Conservation (phyloP, 2,797 vertebrate species). For the Sebastes melanostomus region DNA sequence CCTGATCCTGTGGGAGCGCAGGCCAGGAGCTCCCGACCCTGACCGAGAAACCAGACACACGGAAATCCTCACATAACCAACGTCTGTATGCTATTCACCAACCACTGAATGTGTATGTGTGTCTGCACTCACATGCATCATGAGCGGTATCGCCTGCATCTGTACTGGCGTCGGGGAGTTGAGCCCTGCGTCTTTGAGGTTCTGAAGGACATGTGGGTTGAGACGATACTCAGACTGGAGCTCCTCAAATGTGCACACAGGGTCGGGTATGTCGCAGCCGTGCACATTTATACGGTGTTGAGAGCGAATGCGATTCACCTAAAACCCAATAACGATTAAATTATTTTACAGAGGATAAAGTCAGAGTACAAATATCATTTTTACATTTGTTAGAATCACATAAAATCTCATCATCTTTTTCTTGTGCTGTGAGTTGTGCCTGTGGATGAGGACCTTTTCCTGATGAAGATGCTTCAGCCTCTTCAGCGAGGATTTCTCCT, state of each 20-base stretch:
- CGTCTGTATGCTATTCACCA: accelerated
- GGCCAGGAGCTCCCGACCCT: slow-evolving; percentile 92
- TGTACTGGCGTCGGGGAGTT: slow-evolving; percentile 90
- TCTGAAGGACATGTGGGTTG: slow-evolving; percentile 85
- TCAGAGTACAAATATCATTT: background rate
- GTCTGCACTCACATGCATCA: slow-evolving; percentile 89
- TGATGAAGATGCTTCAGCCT: slow-evolving; percentile 89
- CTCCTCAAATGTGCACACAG: slow-evolving; percentile 89
- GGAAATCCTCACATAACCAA: background rate
- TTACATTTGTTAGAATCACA: background rate
- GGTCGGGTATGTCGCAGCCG: slow-evolving; percentile 92
- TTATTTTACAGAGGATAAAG: background rate
- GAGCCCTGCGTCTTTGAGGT: slow-evolving; percentile 87
- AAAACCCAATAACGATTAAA: background rate
- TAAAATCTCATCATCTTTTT: background rate
- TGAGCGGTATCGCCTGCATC: slow-evolving; percentile 96
- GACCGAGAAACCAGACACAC: background rate
- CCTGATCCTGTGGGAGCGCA: slow-evolving; percentile 97
- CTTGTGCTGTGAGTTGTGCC: background rate
- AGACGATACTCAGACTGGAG: slow-evolving; percentile 89
- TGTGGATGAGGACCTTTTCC: slow-evolving; percentile 84
- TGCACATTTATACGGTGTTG: slow-evolving; percentile 90
- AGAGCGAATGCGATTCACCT: slow-evolving; percentile 89
- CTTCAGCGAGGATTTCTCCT: slow-evolving; percentile 81
- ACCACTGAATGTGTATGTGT: background rate